Conservation (phyloP, 2,113 vertebrate genomes). For the Eurystomus gularis region DNA sequence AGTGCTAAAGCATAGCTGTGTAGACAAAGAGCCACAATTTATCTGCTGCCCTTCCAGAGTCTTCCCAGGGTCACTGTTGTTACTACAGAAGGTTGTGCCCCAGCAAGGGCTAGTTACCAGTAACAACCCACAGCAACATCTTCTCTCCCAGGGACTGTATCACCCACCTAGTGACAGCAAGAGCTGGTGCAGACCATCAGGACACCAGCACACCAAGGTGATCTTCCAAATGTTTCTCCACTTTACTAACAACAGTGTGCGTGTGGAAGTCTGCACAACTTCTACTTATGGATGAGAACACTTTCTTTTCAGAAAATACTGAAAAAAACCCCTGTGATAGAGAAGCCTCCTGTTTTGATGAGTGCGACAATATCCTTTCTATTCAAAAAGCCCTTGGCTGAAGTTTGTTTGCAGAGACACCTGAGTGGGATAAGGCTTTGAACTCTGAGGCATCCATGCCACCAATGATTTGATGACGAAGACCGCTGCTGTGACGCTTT, state of each 20-base stretch:
- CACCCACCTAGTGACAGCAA: neutral
- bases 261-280: neutral
- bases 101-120: neutral
- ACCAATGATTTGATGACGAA: neutral
- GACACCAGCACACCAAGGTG: neutral
- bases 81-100: neutral
- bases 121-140: neutral
- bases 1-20: neutral
- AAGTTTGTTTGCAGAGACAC: neutral
- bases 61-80: neutral
- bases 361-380: neutral
- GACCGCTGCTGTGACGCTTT: neutral
- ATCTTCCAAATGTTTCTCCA: neutral
- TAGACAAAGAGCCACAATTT: neutral
- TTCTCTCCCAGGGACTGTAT: neutral
- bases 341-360: neutral
- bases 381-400: neutral
- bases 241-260: fast-evolving
- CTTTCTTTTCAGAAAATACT: neutral
- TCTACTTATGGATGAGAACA: neutral
- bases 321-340: neutral
- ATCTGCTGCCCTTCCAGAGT: neutral
- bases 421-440: neutral
- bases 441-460: neutral
- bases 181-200: neutral